A percentile compares a stretch with the other conserved stretches of the same genome.
These are phyloP conservation scores for Odontomachus brunneus DNA, from an alignment of 1,140 invertebrate species.

Conservation along the genomic window DNA sequence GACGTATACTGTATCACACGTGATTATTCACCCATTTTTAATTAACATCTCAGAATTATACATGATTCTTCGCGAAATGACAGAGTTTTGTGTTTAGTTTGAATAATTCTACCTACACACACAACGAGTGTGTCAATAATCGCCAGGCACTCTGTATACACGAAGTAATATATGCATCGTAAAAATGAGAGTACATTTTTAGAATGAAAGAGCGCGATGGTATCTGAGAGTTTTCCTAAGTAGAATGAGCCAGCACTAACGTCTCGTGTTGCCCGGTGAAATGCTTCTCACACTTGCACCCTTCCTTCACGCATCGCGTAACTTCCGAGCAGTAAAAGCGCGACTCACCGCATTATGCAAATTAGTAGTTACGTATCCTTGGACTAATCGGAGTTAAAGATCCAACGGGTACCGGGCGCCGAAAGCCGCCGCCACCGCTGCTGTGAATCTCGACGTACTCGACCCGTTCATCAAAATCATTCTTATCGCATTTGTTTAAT, in stretches of 20 bases:
- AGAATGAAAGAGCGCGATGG: not conserved
- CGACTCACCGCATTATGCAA: constrained; percentile 54
- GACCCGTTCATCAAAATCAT: constrained; percentile 28
- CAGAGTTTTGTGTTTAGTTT: no score
- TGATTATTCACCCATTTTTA: no score
- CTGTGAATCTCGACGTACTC: not conserved
- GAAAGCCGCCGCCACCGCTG: not conserved
- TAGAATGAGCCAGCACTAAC: not conserved
- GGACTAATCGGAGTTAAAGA: constrained; percentile 49
- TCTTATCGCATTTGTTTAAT: constrained; percentile 52
- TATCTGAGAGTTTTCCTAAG: constrained; percentile 13
- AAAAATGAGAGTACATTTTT: not conserved
- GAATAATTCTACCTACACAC: no score
- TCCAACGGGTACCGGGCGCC: not conserved
- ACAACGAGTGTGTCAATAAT: no score
- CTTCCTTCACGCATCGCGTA: constrained; percentile 51
- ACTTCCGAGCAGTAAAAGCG: constrained; percentile 49
- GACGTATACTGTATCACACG: no score
- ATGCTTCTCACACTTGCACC: constrained; percentile 47
- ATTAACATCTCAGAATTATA: no score
- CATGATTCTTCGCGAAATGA: no score
- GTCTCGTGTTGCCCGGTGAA: not conserved
- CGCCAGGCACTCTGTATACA: no score
- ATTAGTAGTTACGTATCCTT: constrained; percentile 48
- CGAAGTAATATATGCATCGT: no score